Percentiles rank a stretch among this genome's conserved stretches.
Conservation (phyloP, 2,797 vertebrate species). For the Pangasius krempfi region DNA sequence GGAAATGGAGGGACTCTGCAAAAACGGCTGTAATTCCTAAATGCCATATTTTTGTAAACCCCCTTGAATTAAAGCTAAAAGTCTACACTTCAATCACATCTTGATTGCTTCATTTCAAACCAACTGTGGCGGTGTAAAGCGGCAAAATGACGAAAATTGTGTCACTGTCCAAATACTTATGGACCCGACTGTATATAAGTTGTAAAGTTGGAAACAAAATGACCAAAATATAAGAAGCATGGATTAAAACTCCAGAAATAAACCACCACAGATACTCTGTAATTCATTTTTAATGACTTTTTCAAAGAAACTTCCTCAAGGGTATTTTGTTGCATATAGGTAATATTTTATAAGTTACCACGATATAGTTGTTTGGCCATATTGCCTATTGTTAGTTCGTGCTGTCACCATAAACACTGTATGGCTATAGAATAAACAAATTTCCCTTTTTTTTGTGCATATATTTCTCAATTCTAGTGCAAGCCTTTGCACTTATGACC, state of each 20-base stretch:
- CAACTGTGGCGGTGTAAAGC: not conserved
- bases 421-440: not conserved
- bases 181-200: not conserved
- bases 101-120: not conserved
- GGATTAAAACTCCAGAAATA: not conserved
- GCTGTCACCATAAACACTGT: not conserved
- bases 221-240: not conserved
- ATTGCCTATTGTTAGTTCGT: not conserved
- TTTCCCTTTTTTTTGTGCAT: not conserved
- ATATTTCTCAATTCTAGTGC: not conserved
- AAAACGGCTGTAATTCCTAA: not conserved
- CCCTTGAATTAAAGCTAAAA: not conserved
- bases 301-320: not conserved
- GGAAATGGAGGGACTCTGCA: not conserved
- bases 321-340: not conserved
- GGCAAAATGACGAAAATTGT: not conserved
- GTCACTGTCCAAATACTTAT: not conserved
- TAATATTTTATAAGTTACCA: not conserved
- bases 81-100: not conserved
- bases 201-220: not conserved
- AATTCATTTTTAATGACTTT: constrained; percentile 26
- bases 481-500: not conserved
- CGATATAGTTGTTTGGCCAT: not conserved
- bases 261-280: not conserved
- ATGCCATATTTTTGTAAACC: not conserved